Evolutionary conservation across 2,888 invertebrate species (phyloP).

Genomic region (Pollenia amentaria): DNA sequence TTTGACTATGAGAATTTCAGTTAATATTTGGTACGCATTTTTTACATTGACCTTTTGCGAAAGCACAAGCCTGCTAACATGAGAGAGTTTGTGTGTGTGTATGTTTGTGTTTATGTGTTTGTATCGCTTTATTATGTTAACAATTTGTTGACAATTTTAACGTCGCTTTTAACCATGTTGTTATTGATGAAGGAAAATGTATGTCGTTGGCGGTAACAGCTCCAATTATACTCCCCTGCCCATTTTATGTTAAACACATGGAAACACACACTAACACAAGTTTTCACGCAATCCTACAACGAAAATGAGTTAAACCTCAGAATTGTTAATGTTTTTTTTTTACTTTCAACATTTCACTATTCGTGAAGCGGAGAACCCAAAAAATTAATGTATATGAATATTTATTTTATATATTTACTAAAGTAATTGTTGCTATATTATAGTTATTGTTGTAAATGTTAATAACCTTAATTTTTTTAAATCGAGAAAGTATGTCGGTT

Average conservation of each 20-base stretch:
- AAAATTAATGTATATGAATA: neutral
- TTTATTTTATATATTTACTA: slow-evolving; percentile 15
- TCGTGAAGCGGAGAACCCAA: no score
- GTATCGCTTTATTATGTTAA: slow-evolving; percentile 61
- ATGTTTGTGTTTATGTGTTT: slow-evolving; percentile 17
- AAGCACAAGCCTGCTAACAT: slow-evolving; percentile 4
- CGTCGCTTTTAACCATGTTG: slow-evolving; percentile 47
- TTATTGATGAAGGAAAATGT: slow-evolving; percentile 36
- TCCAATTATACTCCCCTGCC: slow-evolving; percentile 56
- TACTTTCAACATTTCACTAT: slow-evolving; percentile 8
- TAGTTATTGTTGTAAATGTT: slow-evolving; percentile 40
- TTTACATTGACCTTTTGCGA: slow-evolving; percentile 58
- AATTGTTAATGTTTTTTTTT: slow-evolving; percentile 22
- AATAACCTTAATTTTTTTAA: slow-evolving; percentile 32
- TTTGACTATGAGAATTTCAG: slow-evolving; percentile 16
- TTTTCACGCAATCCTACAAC: slow-evolving; percentile 28
- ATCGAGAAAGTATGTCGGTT: neutral
- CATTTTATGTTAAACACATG: slow-evolving; percentile 49
- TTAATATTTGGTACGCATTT: slow-evolving; percentile 51
- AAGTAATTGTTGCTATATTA: neutral
- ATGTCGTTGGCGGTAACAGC: slow-evolving; percentile 49
- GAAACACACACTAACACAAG: neutral
- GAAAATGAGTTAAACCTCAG: slow-evolving; percentile 61
- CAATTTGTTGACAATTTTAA: slow-evolving; percentile 69
- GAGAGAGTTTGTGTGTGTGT: slow-evolving; percentile 5